These are phyloP conservation scores for Pristionchus maxplancki DNA, from an alignment of 2,888 invertebrate species.

Conservation along the genomic window DNA sequence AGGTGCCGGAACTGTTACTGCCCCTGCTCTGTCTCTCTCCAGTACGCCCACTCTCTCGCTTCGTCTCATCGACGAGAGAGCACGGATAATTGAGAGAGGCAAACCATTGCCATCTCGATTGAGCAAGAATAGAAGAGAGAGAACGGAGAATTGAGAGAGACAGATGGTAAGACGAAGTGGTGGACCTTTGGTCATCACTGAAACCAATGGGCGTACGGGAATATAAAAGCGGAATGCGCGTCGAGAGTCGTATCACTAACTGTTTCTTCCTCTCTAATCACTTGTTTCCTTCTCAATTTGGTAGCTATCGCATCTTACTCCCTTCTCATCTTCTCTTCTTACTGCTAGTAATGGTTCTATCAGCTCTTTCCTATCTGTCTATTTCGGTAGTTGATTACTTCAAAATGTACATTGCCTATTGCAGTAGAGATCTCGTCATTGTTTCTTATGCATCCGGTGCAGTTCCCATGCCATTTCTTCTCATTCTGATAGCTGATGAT, in stretches of 20 bases:
- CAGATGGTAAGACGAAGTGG: not conserved
- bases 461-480: too few relatives aligned
- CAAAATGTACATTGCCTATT: too few relatives aligned
- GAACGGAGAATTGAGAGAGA: not conserved
- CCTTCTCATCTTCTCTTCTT: too few relatives aligned
- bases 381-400: too few relatives aligned
- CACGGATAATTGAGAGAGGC: not conserved
- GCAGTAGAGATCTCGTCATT: too few relatives aligned
- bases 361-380: too few relatives aligned
- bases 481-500: too few relatives aligned
- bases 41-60: not conserved
- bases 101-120: not conserved
- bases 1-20: slow-evolving; percentile 41
- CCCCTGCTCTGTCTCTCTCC: not conserved
- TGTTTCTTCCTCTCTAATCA: not conserved
- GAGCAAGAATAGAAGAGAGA: not conserved
- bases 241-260: not conserved
- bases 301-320: not conserved
- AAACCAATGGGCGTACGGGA: not conserved
- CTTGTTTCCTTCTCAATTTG: not conserved
- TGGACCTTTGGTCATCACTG: not conserved
- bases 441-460: too few relatives aligned
- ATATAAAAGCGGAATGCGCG: not conserved
- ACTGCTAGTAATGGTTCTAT: too few relatives aligned
- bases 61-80: not conserved